A percentile compares a stretch with the other conserved stretches of the same genome.
Conservation (phyloP, 2,797 vertebrate genomes). For the Sebastes vulpes region DNA sequence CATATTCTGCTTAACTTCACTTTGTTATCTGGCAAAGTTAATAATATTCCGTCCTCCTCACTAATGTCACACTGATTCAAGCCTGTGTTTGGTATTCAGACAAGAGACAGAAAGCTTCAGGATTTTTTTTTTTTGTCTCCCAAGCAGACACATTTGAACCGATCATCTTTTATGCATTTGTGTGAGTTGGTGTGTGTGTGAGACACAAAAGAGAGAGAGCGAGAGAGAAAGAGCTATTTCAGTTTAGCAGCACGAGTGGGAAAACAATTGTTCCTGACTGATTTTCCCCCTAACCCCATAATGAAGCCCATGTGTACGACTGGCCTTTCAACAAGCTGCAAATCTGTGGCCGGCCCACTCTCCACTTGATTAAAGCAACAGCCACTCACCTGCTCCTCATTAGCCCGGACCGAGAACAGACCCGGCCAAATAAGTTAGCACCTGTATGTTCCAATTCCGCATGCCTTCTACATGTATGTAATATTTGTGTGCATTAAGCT, state of each 20-base stretch:
- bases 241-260: constrained; percentile 83
- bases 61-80: constrained; percentile 14
- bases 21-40: constrained; percentile 12
- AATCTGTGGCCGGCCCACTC: constrained; percentile 82
- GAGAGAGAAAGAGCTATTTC: constrained; percentile 71
- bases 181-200: neutral
- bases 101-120: constrained; percentile 6
- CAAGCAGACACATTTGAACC: constrained; percentile 46
- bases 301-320: constrained; percentile 88
- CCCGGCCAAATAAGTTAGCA: constrained; percentile 87
- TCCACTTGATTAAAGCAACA: constrained; percentile 89
- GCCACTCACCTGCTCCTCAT: constrained; percentile 88
- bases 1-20: constrained; percentile 1
- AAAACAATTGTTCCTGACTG: constrained; percentile 90
- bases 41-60: constrained; percentile 16
- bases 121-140: constrained; percentile 1
- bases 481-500: constrained; percentile 82
- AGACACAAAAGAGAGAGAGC: constrained; percentile 14
- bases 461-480: constrained; percentile 83
- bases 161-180: constrained; percentile 40
- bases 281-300: constrained; percentile 86
- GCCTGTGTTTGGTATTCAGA: constrained; percentile 9
- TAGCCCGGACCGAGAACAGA: constrained; percentile 80
- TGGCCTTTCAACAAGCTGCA: constrained; percentile 88
- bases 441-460: constrained; percentile 87